phyloP scores from a whole-genome alignment of 2,888 invertebrate species.

The Drosophila hamatofila region DNA sequence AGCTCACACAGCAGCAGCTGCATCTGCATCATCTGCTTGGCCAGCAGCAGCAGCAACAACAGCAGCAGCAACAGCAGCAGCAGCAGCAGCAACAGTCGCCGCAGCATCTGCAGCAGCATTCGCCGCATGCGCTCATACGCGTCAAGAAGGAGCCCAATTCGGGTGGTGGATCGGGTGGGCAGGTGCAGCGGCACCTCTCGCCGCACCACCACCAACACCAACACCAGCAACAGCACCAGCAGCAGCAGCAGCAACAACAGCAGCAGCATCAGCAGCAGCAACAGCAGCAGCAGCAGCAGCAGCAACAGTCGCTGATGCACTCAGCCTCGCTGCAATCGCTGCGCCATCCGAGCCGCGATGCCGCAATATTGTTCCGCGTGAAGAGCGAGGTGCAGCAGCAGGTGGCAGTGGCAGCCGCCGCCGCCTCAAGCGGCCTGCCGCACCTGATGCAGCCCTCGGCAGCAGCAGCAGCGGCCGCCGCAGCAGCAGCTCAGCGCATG shows the following conservation, averaged over 20 bases:
- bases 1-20: slow-evolving; percentile 83
- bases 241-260: slow-evolving; percentile 71
- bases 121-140: slow-evolving; percentile 79
- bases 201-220: slow-evolving; percentile 66
- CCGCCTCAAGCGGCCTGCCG: slow-evolving; percentile 70
- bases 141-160: slow-evolving; percentile 83
- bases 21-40: slow-evolving; percentile 83
- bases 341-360: slow-evolving; percentile 86
- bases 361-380: slow-evolving; percentile 84
- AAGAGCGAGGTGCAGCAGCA: slow-evolving; percentile 85
- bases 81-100: slow-evolving; percentile 74
- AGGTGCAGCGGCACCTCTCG: slow-evolving; percentile 69
- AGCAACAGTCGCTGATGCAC: slow-evolving; percentile 84
- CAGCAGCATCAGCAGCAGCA: slow-evolving; percentile 64
- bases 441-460: slow-evolving; percentile 83
- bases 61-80: slow-evolving; percentile 51
- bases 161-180: slow-evolving; percentile 42
- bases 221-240: slow-evolving; percentile 63
- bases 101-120: slow-evolving; percentile 77
- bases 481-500: slow-evolving; percentile 84
- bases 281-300: slow-evolving; percentile 75
- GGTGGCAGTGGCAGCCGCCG: slow-evolving; percentile 75
- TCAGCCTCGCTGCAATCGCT: slow-evolving; percentile 85
- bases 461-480: slow-evolving; percentile 81
- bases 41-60: slow-evolving; percentile 71